Percentiles rank a stretch among this genome's conserved stretches.
phyloP scores from a whole-genome alignment of 2,888 invertebrate genomes.

The Saturnia pavonia region DNA sequence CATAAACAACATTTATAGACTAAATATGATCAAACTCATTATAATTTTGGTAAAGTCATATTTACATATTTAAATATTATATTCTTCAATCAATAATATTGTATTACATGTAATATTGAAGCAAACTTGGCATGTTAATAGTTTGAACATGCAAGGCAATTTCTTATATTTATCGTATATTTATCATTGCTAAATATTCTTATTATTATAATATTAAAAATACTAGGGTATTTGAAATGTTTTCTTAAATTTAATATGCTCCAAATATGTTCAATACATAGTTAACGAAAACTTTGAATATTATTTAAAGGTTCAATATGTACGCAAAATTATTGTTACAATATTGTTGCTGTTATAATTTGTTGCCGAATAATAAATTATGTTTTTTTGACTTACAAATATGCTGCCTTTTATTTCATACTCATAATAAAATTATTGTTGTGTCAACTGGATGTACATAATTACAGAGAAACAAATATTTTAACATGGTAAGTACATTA shows the following conservation, averaged over 20 bases:
- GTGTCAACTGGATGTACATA: background rate
- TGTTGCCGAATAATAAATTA: constrained; percentile 1
- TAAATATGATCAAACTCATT: background rate
- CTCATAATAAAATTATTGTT: background rate
- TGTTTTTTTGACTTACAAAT: background rate
- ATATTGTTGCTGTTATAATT: background rate
- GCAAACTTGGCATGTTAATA: background rate
- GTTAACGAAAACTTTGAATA: background rate
- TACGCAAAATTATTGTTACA: background rate
- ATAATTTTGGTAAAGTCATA: background rate
- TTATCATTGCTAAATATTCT: too few species aligned
- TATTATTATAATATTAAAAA: background rate
- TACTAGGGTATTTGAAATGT: background rate
- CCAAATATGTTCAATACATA: background rate
- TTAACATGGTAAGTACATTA: background rate
- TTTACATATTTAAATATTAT: background rate
- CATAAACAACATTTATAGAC: background rate
- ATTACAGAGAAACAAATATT: too few species aligned
- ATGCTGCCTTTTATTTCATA: background rate
- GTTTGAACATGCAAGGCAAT: background rate
- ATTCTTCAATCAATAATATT: too few species aligned
- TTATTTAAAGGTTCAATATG: background rate
- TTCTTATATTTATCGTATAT: background rate
- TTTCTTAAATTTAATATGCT: background rate
- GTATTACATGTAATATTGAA: too few species aligned